Evolutionary conservation across 2,888 invertebrate species (phyloP), one percentile per base, ranked within the genome.

Genomic region (Erebia palarica): DNA sequence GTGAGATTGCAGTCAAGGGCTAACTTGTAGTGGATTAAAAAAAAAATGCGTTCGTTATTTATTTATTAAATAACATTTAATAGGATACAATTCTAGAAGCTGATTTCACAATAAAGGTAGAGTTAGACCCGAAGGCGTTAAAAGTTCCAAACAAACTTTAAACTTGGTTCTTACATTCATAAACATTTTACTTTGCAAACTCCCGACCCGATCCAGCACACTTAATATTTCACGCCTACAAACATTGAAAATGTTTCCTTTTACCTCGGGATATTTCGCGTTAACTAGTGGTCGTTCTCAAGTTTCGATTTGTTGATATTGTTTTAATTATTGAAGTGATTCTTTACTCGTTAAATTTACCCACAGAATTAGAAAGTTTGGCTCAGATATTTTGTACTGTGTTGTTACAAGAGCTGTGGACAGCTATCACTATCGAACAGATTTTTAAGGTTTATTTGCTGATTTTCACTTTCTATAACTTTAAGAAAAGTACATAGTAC

Each of bases 141-240:
- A 87, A 90, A 87, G 84, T 89, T 89, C 74, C 75, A 74, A 78
- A 75, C 79, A 79, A 82, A 80, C 80, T 80, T 77, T 60, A 78
- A 89, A 90, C 82, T 91, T 89, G 84, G 82, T 84, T 83, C 81
- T 84, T 86, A 87, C 87, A 87, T 90, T 89, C 88, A 90, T 89
- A 90, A 91, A 91, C 88, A 90, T 90, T 90, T 86, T 87, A 89
- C 88, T 90, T 88, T 80, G 81, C 76, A 74, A 78, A 82, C 81
- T 79, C 67, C 44, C 59, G 49, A 67, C 76, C 73, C 80, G 80
- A 80, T 79, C 78, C 80, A 79, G 82, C 75, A 80, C 84, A 82
- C 81, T 81, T 84, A 84, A 81, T 86, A 85, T 86, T 87, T 86
- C 81, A 84, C 82, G 82, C 82, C 85, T 81, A 82, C 36, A 80